A percentile compares a stretch with the other conserved stretches of the same genome.
Evolutionary conservation across 2,888 invertebrate species (phyloP).

Genomic region (Diarsia dahlii): DNA sequence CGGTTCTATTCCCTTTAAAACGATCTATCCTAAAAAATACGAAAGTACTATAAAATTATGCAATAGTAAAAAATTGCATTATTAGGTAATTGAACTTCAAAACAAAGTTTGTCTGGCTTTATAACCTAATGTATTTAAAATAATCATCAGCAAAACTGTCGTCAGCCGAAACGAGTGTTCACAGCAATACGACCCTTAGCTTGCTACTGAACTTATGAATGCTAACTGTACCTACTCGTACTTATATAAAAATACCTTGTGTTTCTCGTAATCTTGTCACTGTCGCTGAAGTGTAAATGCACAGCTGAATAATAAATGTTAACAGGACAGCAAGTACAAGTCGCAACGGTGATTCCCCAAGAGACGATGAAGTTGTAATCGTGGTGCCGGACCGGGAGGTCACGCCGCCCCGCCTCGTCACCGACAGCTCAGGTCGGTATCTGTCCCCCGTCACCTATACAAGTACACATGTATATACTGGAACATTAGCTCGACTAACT

Average conservation of each 20-base stretch:
- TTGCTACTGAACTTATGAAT: conserved; percentile 1
- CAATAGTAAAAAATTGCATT: too few species aligned
- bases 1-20: too few species aligned
- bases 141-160: not conserved
- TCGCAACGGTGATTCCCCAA: conserved; percentile 84
- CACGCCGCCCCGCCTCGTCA: conserved; percentile 90
- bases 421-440: conserved; percentile 92
- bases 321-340: conserved; percentile 84
- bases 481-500: conserved; percentile 23
- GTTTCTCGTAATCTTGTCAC: conserved; percentile 33
- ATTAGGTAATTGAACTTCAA: not conserved
- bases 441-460: conserved; percentile 1
- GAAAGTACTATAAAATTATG: too few species aligned
- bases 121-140: not conserved
- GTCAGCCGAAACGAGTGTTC: not conserved
- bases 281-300: conserved; percentile 16
- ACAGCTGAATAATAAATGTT: conserved; percentile 64
- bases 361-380: conserved; percentile 88
- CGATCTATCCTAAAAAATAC: not conserved
- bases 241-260: conserved; percentile 2
- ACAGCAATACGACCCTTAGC: not conserved
- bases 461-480: conserved; percentile 21
- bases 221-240: not conserved
- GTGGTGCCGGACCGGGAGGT: conserved; percentile 88
- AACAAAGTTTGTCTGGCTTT: not conserved